These are phyloP conservation scores for Ectemnius cavifrons DNA, from an alignment of 2,888 invertebrate species.

Conservation along the genomic window DNA sequence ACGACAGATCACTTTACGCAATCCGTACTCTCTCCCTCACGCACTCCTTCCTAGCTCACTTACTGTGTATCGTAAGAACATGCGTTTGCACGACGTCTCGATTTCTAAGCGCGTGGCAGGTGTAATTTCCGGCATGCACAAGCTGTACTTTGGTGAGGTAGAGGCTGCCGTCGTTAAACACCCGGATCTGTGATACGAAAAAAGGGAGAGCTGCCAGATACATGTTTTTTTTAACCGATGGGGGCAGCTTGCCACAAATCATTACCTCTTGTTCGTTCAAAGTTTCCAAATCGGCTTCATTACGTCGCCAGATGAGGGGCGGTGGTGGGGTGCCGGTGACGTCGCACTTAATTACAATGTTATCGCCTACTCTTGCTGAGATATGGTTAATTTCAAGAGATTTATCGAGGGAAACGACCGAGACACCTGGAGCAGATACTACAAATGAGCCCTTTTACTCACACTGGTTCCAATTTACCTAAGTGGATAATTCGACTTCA, in stretches of 20 bases:
- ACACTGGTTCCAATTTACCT: background rate
- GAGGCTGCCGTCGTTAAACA: constrained; percentile 87
- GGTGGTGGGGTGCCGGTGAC: constrained; percentile 85
- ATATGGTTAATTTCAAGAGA: constrained; percentile 85
- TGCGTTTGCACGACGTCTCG: constrained; percentile 87
- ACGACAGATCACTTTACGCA: background rate
- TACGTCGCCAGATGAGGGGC: constrained; percentile 85
- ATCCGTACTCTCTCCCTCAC: background rate
- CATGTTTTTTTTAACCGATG: background rate
- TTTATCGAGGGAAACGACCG: constrained; percentile 86
- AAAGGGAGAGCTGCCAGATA: background rate
- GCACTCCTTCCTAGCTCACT: constrained; percentile 69
- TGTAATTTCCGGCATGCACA: constrained; percentile 88
- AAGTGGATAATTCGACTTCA: background rate
- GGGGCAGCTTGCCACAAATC: background rate
- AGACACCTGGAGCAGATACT: constrained; percentile 80
- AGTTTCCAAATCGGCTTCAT: constrained; percentile 82
- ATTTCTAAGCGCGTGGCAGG: constrained; percentile 86
- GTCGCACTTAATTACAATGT: constrained; percentile 88
- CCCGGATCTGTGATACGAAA: constrained; percentile 78
- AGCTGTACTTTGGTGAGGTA: constrained; percentile 86
- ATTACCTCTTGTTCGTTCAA: constrained; percentile 81
- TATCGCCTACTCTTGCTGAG: constrained; percentile 86
- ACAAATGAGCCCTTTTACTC: constrained; percentile 3
- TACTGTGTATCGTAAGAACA: constrained; percentile 86